Evolutionary conservation across 2,113 vertebrate species (phyloP), one percentile per base, ranked within the genome.

Genomic region (Lonchura striata): DNA sequence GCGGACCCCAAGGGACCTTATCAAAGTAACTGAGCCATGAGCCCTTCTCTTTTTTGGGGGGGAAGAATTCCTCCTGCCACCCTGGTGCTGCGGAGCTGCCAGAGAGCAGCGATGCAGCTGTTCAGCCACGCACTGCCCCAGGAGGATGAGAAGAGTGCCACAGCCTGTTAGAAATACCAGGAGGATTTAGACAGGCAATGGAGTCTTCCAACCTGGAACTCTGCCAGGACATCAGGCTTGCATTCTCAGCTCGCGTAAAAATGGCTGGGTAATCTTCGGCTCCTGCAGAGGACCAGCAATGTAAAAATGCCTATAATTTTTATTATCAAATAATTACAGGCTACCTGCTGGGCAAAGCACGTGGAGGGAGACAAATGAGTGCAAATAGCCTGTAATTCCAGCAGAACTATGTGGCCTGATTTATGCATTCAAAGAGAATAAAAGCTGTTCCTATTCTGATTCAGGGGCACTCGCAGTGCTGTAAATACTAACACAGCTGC

Each of bases 251-350:
- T 91, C 1, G 1, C 71, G 53, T 91, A 64, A 87, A 84, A 96
- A 93, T 85, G 72, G 81, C 94, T 82, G 91, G 94, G 90, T 90
- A 95, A 95, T 95, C 92, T 90, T 95, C 37, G 47, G 70, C 90
- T 95, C 92, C 94, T 83, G 94, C 88, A 42, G 92, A 95, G 95
- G 93, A 88, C 64, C 88, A 90, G 95, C 56, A 17, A 94, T 61
- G 50, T 92, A 88, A 96, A 96, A 92, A 90, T 47, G 86, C 82
- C 88, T 89, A 70, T 94, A 94, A 94, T 96, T 96, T 95, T 95
- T 96, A 95, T 94, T 96, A 94, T 96, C 90, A 88, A 95, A 93
- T 93, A 96, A 95, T 96, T 96, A 86, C 90, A 53, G 92, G 37
- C 86, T 94, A 95, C 95, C 94, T 97, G 82, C 95, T 93, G 90